Evolutionary conservation across 2,113 vertebrate species (phyloP).

Genomic region (Rhizomys pruinosus): DNA sequence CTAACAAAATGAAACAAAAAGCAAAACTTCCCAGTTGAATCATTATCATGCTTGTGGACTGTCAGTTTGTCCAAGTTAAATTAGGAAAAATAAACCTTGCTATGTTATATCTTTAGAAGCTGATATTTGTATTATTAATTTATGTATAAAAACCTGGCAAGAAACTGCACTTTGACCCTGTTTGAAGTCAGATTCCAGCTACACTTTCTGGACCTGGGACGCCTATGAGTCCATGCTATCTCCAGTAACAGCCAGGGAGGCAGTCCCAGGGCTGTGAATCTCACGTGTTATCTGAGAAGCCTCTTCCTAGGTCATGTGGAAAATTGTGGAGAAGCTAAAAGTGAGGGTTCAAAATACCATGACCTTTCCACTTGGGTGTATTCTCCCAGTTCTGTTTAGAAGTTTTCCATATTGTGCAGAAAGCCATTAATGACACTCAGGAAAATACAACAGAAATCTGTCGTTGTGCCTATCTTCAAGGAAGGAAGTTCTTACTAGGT

Average conservation of each 20-base stretch:
- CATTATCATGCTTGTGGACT: neutral
- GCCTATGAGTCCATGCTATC: neutral
- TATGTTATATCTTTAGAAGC: neutral
- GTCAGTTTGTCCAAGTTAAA: neutral
- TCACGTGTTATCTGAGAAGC: neutral
- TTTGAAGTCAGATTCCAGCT: neutral
- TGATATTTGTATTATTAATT: neutral
- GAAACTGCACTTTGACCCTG: neutral
- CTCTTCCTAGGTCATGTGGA: neutral
- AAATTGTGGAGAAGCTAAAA: constrained; percentile 33
- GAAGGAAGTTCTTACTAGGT: neutral
- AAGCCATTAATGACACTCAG: neutral
- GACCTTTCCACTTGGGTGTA: constrained; percentile 27
- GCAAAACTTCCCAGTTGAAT: neutral
- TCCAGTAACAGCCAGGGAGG: neutral
- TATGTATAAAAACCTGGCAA: neutral
- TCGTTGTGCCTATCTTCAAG: constrained; percentile 27
- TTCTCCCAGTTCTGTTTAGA: constrained; percentile 25
- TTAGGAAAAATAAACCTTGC: neutral
- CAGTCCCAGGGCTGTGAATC: neutral
- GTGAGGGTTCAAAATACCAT: constrained; percentile 37
- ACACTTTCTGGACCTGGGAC: neutral
- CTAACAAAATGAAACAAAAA: neutral
- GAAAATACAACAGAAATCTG: constrained; percentile 30
- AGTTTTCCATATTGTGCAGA: neutral